Percentiles rank a stretch among this genome's conserved stretches.
Conservation (phyloP, 2,797 vertebrate species). For the Anabacerthia variegaticeps region DNA sequence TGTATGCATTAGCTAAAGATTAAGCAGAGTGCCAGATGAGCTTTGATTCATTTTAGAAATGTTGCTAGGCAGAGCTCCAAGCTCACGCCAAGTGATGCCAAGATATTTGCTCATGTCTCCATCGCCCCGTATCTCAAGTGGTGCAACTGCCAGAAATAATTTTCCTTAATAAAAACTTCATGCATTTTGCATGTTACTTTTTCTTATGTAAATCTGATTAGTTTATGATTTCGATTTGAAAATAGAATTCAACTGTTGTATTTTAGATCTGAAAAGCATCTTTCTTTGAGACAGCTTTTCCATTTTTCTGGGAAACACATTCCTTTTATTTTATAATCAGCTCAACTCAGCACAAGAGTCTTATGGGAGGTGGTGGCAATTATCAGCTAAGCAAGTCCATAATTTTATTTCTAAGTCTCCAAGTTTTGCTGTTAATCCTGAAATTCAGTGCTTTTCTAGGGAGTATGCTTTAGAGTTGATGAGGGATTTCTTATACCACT, state of each 20-base stretch:
- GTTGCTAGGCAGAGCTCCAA: slow-evolving; percentile 35
- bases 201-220: not conserved
- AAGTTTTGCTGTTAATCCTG: not conserved
- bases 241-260: not conserved
- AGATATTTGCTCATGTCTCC: slow-evolving; percentile 40
- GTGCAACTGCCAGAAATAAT: slow-evolving; percentile 35
- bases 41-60: slow-evolving; percentile 12
- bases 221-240: not conserved
- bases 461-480: not conserved
- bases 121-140: not conserved
- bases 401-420: not conserved
- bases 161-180: not conserved
- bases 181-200: not conserved
- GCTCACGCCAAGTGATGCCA: slow-evolving; percentile 4
- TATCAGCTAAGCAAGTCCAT: not conserved
- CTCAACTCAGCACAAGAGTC: not conserved
- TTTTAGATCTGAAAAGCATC: not conserved
- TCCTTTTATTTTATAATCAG: not conserved
- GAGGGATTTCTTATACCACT: not conserved
- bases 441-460: not conserved
- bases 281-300: not conserved
- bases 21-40: slow-evolving; percentile 19
- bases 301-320: not conserved
- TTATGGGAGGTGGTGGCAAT: not conserved
- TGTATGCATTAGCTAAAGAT: not conserved